Conservation (phyloP, 2,113 vertebrate genomes). For the Aptenodytes patagonicus region DNA sequence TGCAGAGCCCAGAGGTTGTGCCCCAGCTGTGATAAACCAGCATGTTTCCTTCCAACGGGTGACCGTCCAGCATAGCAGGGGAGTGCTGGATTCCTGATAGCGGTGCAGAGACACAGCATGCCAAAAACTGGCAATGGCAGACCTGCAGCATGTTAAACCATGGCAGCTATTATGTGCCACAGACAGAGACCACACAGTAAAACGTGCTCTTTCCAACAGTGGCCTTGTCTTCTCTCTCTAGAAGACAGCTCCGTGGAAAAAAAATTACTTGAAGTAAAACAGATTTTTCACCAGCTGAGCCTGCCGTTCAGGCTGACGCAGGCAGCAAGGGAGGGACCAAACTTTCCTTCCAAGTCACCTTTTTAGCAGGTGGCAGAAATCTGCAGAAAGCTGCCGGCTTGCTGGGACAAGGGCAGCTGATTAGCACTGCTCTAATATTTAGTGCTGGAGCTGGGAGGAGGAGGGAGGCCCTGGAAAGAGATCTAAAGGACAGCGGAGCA, state of each 20-base stretch:
- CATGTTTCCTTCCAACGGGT: background rate
- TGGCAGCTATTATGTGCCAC: background rate
- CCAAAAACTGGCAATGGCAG: background rate
- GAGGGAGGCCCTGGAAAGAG: background rate
- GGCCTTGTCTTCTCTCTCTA: background rate
- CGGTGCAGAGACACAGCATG: background rate
- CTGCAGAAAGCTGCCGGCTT: background rate
- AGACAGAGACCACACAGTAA: background rate
- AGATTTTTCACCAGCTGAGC: background rate
- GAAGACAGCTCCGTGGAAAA: background rate
- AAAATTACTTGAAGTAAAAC: background rate
- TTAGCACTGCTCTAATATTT: background rate
- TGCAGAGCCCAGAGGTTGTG: background rate
- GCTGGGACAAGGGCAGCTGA: background rate
- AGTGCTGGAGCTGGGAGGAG: background rate
- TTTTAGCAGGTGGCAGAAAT: background rate
- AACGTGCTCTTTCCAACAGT: background rate
- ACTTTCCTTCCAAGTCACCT: background rate
- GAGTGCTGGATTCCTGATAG: background rate
- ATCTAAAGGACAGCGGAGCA: background rate
- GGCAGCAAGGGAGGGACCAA: background rate
- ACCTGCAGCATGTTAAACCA: background rate
- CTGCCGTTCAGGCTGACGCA: accelerated
- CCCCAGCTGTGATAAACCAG: background rate
- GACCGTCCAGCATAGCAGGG: background rate